Percentiles rank a stretch among this genome's conserved stretches.
phyloP scores from a whole-genome alignment of 2,888 invertebrate genomes.

The Drosophila nr. medialis region DNA sequence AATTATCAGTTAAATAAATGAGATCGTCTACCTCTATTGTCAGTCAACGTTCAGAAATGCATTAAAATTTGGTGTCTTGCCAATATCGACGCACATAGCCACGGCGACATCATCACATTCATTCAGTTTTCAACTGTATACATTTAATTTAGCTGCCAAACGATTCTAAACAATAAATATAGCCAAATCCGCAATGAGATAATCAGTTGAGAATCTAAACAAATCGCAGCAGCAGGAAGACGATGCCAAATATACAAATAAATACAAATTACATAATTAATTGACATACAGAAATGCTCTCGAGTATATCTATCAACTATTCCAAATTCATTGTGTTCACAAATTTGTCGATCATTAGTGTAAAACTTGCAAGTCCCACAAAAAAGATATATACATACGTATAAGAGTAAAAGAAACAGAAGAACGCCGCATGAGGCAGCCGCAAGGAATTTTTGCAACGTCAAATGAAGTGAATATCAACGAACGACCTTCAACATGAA shows the following conservation, averaged over 20 bases:
- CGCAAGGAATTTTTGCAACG: conserved; percentile 69
- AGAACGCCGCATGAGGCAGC: conserved; percentile 57
- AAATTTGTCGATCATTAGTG: conserved; percentile 49
- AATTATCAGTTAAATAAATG: not conserved
- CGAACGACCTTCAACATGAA: conserved; percentile 78
- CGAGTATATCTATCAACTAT: conserved; percentile 9
- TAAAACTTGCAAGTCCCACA: conserved; percentile 15
- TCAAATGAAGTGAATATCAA: conserved; percentile 78
- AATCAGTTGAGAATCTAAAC: conserved; percentile 4
- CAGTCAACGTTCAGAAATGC: conserved; percentile 21
- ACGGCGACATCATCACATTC: conserved; percentile 39
- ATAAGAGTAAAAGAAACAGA: not conserved
- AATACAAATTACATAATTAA: conserved; percentile 44
- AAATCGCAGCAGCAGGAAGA: conserved; percentile 44
- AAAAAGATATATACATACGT: not conserved
- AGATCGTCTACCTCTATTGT: conserved; percentile 20
- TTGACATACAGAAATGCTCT: conserved; percentile 12
- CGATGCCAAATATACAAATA: not conserved
- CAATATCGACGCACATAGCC: conserved; percentile 37
- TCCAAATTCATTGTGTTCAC: conserved; percentile 12
- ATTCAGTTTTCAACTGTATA: conserved; percentile 47
- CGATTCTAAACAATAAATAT: conserved; percentile 29
- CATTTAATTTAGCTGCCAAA: conserved; percentile 15
- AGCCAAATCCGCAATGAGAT: not conserved
- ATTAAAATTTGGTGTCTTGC: conserved; percentile 47